Conservation (phyloP, 2,113 vertebrate species). For the Phocoena sinus region DNA sequence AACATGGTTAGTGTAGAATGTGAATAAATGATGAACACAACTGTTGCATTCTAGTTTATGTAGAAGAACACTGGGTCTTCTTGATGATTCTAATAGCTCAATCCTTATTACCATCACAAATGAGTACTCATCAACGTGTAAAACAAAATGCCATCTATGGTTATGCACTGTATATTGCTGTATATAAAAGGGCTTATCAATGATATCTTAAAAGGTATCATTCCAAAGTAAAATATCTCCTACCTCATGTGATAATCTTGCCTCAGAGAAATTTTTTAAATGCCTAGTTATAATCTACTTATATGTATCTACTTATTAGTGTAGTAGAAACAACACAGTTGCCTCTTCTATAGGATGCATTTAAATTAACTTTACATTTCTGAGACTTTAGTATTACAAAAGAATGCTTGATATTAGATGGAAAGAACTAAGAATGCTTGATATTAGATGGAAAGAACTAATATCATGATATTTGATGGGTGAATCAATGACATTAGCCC, state of each 20-base stretch:
- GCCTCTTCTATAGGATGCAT: background rate
- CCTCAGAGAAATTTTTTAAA: background rate
- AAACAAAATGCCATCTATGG: background rate
- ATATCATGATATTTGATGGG: background rate
- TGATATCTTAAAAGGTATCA: background rate
- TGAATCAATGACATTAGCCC: background rate
- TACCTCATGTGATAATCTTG: background rate
- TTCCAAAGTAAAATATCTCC: background rate
- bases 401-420: background rate
- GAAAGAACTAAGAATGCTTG: background rate
- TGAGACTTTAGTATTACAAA: background rate
- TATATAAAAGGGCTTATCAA: background rate
- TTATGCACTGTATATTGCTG: background rate
- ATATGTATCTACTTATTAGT: background rate
- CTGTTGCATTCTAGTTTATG: background rate
- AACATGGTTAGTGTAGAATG: background rate
- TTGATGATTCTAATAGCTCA: background rate
- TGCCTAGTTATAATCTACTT: background rate
- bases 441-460: background rate
- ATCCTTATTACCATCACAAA: background rate
- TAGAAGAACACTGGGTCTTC: background rate
- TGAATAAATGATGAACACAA: background rate
- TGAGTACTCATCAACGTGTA: background rate
- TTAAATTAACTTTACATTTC: background rate
- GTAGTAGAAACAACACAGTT: background rate